Evolutionary conservation across 2,888 invertebrate genomes (phyloP), one percentile per base, ranked within the genome.

Genomic region (Drosophila histrio): DNA sequence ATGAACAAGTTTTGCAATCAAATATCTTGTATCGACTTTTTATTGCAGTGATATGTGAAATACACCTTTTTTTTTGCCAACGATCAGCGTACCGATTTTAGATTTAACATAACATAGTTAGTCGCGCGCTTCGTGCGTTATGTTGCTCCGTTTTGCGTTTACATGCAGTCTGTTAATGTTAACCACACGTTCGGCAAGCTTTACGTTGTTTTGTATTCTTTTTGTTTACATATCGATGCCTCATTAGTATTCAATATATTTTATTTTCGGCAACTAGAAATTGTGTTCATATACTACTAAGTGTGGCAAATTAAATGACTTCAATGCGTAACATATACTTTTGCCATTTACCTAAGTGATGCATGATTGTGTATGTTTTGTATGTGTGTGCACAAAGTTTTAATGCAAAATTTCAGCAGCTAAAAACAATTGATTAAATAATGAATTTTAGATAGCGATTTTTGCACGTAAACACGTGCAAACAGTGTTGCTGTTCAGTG

Each of bases 171-270:
- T n/a, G 32, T 22, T 15, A 24, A 8, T 11, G 43, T 36, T 43
- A 54, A 34, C 21, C 8, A 56, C 47, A 56, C 56, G 72, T 53
- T 15, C 11, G 3, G 24, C 22, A 41, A 41, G 41, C 41, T 22
- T 24, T 39, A 30, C 52, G 69, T 46, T 59, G 22, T 52, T n/a
- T 22, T 43, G 22, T 39, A 36, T 34, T 57, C 58, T 28, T 54
- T 72, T 71, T 71, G 68, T 71, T 71, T 71, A 71, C 56, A 71
- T 70, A 46, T 56, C 30, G 26, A 50, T n/a, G 54, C 24, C 46
- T 47, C 54, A 70, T 76, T 59, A 59, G 43, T 46, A 71, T 44
- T 56, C 34, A 59, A 64, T 53, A 39, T 22, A 21, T 32, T 71
- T 71, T 71, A 76, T 64, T 76, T 72, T 72, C 41, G 56, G 64